These are phyloP conservation scores for Drosophila ercepeae DNA, from an alignment of 1,140 invertebrate genomes.

Conservation along the genomic window DNA sequence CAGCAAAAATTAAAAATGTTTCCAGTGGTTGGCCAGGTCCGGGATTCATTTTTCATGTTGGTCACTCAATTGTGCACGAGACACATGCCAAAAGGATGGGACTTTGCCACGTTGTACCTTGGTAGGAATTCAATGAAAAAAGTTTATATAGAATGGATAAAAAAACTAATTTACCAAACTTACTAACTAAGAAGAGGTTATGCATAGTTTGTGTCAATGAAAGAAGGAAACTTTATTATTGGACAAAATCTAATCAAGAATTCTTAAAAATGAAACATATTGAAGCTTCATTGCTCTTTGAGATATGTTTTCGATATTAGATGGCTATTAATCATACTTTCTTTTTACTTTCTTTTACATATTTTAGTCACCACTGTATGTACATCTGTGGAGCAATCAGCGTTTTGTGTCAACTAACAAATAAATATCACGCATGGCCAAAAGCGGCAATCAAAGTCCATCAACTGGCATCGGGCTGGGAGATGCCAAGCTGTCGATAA, in stretches of 20 bases:
- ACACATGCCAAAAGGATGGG: conserved; percentile 73
- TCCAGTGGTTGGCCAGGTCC: conserved; percentile 44
- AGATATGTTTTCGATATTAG: no score
- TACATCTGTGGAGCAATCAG: conserved; percentile 49
- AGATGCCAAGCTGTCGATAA: conserved; percentile 70
- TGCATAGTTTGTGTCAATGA: no score
- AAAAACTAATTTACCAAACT: no score
- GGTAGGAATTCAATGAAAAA: conserved; percentile 23
- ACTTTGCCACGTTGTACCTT: conserved; percentile 5
- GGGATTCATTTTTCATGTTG: conserved; percentile 77
- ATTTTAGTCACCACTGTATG: conserved; percentile 1
- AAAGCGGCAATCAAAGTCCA: conserved; percentile 78
- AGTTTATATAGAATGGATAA: not conserved
- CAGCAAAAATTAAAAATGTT: conserved; percentile 71
- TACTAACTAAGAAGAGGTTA: no score
- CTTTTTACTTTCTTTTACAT: no score
- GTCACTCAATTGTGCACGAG: conserved; percentile 75
- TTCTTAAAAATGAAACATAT: no score
- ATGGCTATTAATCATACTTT: no score
- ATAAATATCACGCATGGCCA: conserved; percentile 82
- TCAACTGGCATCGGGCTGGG: conserved; percentile 61
- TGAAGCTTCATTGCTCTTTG: no score
- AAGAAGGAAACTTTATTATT: no score
- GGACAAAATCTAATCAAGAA: no score
- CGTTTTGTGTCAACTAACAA: conserved; percentile 80